phyloP scores from a whole-genome alignment of 2,888 invertebrate species.

The Machimus atricapillus region DNA sequence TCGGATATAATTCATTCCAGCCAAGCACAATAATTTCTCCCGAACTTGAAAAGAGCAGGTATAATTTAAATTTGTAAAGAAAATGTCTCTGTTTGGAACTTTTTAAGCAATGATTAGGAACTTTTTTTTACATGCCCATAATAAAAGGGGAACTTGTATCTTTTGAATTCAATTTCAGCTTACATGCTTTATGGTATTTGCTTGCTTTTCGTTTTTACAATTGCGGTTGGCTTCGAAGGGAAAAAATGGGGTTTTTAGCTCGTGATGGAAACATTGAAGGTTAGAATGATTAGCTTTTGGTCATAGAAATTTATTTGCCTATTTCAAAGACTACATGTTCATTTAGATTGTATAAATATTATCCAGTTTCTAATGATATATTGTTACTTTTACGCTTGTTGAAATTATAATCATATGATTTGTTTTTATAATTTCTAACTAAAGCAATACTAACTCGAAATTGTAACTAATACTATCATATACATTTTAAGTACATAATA shows the following conservation, averaged over 20 bases:
- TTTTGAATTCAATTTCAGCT: neutral
- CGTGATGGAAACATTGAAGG: neutral
- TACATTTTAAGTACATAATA: too few relatives aligned
- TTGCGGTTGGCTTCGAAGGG: neutral
- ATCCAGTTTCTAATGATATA: neutral
- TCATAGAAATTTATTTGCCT: too few relatives aligned
- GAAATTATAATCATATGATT: too few relatives aligned
- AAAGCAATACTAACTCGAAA: too few relatives aligned
- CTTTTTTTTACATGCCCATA: neutral
- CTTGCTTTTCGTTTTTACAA: neutral
- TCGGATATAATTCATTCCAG: neutral
- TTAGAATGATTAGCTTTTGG: neutral
- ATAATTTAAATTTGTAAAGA: neutral
- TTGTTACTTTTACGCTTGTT: too few relatives aligned
- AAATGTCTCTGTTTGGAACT: neutral
- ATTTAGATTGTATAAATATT: neutral
- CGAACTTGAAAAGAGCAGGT: neutral
- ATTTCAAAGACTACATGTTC: too few relatives aligned
- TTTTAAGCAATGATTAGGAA: neutral
- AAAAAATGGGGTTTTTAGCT: neutral
- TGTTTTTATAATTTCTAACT: too few relatives aligned
- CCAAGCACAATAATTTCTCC: neutral
- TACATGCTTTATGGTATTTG: neutral
- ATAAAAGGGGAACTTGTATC: neutral
- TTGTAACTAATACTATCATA: too few relatives aligned